Evolutionary conservation across 2,888 invertebrate species (phyloP).

Genomic region (Mimas tiliae): DNA sequence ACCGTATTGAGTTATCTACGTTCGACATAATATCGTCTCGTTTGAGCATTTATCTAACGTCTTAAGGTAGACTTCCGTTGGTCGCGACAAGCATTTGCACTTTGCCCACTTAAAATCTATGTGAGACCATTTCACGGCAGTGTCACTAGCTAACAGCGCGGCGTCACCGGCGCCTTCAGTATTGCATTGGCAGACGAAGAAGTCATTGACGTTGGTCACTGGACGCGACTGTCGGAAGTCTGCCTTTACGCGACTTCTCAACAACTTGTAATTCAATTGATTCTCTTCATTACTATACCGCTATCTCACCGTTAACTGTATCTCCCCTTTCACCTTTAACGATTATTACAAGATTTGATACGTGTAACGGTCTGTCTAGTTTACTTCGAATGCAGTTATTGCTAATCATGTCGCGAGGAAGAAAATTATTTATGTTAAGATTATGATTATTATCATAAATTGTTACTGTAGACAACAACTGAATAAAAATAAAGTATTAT

Average conservation of each 20-base stretch:
- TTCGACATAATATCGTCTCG: constrained; percentile 29
- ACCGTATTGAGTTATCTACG: constrained; percentile 41
- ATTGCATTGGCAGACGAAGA: no score
- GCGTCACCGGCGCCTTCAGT: no score
- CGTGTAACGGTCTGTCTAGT: constrained; percentile 13
- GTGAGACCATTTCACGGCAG: no score
- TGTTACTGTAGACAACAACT: not conserved
- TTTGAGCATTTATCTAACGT: constrained; percentile 18
- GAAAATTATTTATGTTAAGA: not conserved
- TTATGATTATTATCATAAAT: not conserved
- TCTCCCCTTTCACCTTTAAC: constrained; percentile 28
- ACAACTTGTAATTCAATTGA: constrained; percentile 29
- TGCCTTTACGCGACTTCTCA: constrained; percentile 3
- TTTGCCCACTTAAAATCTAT: no score
- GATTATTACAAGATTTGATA: constrained; percentile 24
- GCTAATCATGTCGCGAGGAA: not conserved
- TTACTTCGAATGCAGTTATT: constrained; percentile 19
- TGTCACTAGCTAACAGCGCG: no score
- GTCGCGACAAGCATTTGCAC: no score
- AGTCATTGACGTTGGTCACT: no score
- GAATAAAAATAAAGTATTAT: not conserved
- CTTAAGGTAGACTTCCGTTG: not conserved
- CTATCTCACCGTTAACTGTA: constrained; percentile 29
- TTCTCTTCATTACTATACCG: constrained; percentile 31
- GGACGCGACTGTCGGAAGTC: no score